Percentiles rank a stretch among this genome's conserved stretches.
Conservation (phyloP, 1,140 invertebrate species). For the Hycleus cichorii region DNA sequence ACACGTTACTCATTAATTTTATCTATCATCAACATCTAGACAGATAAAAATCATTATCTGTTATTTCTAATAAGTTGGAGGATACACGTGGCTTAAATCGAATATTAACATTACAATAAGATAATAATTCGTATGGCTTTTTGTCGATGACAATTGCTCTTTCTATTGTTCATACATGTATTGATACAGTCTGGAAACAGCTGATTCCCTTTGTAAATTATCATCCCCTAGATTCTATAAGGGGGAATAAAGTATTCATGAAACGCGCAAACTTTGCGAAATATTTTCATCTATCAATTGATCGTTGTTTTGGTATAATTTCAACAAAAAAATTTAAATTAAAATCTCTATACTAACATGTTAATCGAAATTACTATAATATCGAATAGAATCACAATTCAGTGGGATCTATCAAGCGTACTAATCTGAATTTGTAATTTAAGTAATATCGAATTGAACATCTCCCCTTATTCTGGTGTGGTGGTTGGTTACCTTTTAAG, state of each 20-base stretch:
- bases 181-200: background rate
- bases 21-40: too few relatives aligned
- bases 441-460: constrained; percentile 27
- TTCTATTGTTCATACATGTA: too few relatives aligned
- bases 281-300: background rate
- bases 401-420: constrained; percentile 9
- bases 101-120: too few relatives aligned
- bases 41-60: too few relatives aligned
- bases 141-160: too few relatives aligned
- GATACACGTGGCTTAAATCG: too few relatives aligned
- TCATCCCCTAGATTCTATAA: background rate
- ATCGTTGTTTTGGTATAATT: background rate
- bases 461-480: constrained; percentile 1
- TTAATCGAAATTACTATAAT: constrained; percentile 8
- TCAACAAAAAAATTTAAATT: too few relatives aligned
- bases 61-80: too few relatives aligned
- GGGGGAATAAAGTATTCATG: background rate
- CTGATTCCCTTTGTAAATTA: background rate
- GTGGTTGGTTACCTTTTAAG: constrained; percentile 15
- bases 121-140: too few relatives aligned
- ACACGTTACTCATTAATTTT: too few relatives aligned
- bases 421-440: constrained; percentile 21
- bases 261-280: background rate
- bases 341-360: background rate
- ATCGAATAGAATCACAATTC: constrained; percentile 1